Base-by-base conservation (phyloP, 2,113 vertebrate genomes). In the Lanius ludovicianus region DNA sequence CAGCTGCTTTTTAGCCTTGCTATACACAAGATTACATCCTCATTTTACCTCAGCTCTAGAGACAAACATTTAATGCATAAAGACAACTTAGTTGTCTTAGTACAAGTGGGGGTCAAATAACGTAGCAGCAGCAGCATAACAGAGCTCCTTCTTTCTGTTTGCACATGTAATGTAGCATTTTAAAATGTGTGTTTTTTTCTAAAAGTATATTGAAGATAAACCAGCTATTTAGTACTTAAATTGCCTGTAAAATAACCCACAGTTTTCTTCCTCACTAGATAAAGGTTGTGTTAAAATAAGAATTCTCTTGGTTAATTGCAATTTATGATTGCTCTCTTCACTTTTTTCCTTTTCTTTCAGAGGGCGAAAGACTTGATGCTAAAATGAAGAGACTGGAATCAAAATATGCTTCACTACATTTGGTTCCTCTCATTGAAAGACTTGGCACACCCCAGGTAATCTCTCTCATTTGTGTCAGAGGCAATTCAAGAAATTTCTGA, bases 361-460 rank as follows among this genome's bases (percentile, higher is more conserved):
- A 99, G 97, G 98, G 99, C 18, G 99, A 99, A 96, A 98, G 98
- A 68, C 97, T 99, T 6, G 99, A 99, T 93, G 98, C 99, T 74
- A 99, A 99, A 97, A 99, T 99, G 99, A 99, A 99, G 68, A 98
- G 99, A 56, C 96, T 99, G 42, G 99, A 99, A 92, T 98, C 98
- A 37, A 99, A 99, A 93, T 99, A 99, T 6, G 98, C 98, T 39
- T 98, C 98, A 0, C 97, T 99, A 56, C 99, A 99, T 71, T 97
- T 99, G 41, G 98, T 99, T 74, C 99, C 99, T 35, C 98, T 99
- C 49, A 99, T 99, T 49, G 99, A 99, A 92, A 98, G 98, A 47
- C 94, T 99, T 56, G 99, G 99, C 80, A 99, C 99, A 60, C 99
- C 99, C 41, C 99, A 99, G 99, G 99, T 99, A 97, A 89, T 77